Percentiles rank a stretch among this genome's conserved stretches.
Evolutionary conservation across 2,888 invertebrate species (phyloP).

Genomic region (Rhodophaea formosa): DNA sequence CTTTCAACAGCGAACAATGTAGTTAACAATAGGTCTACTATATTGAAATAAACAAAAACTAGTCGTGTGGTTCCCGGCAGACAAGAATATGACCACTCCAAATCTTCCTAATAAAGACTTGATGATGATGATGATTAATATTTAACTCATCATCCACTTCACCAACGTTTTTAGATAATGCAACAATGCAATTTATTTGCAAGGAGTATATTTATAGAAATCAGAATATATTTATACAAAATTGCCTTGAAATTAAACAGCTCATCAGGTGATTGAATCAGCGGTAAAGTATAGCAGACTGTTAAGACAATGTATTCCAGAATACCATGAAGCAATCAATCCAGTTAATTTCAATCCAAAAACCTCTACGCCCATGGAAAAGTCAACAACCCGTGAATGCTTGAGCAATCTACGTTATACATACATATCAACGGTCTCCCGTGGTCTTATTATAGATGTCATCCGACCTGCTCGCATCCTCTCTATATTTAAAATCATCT

Average conservation of each 20-base stretch:
- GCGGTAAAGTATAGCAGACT: too few relatives aligned
- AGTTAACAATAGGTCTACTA: neutral
- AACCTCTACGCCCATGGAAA: conserved; percentile 36
- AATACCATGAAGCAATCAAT: neutral
- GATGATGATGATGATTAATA: too few relatives aligned
- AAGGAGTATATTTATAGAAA: too few relatives aligned
- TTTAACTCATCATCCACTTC: too few relatives aligned
- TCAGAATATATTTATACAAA: too few relatives aligned
- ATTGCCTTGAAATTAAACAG: neutral
- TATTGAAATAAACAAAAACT: too few relatives aligned
- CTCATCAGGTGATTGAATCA: neutral
- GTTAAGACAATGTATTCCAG: neutral
- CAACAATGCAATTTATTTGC: too few relatives aligned
- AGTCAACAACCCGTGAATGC: conserved; percentile 75
- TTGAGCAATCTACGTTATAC: conserved; percentile 68
- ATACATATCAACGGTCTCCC: conserved; percentile 72
- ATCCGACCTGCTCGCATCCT: conserved; percentile 78
- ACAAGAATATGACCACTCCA: too few relatives aligned
- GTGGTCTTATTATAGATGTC: conserved; percentile 80
- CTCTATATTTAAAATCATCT: conserved; percentile 74
- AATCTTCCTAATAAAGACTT: too few relatives aligned
- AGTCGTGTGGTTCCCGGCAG: too few relatives aligned
- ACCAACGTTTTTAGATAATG: too few relatives aligned
- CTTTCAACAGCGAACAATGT: neutral
- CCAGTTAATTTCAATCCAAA: conserved; percentile 16